Percentiles rank a stretch among this genome's conserved stretches.
Conservation (phyloP, 2,888 invertebrate genomes). For the Sesia bembeciformis region DNA sequence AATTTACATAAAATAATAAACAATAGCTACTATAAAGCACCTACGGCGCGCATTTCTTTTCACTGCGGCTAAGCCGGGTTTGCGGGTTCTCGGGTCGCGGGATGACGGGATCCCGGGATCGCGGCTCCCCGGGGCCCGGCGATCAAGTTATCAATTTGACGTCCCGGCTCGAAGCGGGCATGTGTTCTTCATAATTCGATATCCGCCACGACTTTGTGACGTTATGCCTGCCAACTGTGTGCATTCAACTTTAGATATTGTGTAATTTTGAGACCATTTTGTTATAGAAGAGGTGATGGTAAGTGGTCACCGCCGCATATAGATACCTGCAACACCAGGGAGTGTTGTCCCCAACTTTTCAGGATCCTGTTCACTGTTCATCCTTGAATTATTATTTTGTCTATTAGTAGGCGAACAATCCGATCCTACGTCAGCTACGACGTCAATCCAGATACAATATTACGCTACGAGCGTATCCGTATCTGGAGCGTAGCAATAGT, state of each 20-base stretch:
- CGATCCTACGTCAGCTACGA: no score
- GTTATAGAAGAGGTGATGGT: no score
- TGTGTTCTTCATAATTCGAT: not conserved
- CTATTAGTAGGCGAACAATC: no score
- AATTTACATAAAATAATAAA: constrained; percentile 55
- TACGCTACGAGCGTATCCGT: no score
- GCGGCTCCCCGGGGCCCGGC: constrained; percentile 20
- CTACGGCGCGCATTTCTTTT: constrained; percentile 25
- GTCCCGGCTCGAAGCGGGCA: constrained; percentile 24
- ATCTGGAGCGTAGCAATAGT: no score
- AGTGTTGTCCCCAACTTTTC: no score
- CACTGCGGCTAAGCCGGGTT: constrained; percentile 4
- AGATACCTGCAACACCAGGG: no score
- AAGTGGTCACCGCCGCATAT: no score
- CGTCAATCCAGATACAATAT: no score
- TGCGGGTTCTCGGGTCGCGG: constrained; percentile 3
- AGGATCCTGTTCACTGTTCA: no score
- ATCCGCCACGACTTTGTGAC: not conserved
- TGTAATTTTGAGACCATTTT: no score
- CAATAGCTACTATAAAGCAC: constrained; percentile 24
- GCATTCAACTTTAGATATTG: not conserved
- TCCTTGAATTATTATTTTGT: no score
- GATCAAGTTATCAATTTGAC: constrained; percentile 66
- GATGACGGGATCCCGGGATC: constrained; percentile 21
- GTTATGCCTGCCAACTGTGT: not conserved